phyloP scores from a whole-genome alignment of 2,888 invertebrate genomes.

The Fabriciana adippe region DNA sequence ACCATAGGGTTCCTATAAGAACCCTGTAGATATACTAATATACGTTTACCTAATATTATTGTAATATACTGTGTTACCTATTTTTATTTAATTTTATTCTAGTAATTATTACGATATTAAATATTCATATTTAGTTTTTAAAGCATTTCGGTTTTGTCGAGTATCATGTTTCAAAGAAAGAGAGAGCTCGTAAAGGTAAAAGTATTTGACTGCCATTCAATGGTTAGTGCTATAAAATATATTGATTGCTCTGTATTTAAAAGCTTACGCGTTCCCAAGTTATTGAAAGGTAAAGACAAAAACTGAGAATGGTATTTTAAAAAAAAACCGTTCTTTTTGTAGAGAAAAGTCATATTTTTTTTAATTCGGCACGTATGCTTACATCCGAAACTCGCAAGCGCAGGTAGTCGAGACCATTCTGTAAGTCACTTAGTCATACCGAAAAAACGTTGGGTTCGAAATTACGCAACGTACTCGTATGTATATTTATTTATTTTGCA shows the following conservation, averaged over 20 bases:
- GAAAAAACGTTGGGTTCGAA: conserved; percentile 10
- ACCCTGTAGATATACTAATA: no score
- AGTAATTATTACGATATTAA: no score
- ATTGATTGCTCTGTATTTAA: neutral
- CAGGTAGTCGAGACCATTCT: conserved; percentile 34
- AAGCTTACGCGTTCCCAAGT: neutral
- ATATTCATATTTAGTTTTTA: no score
- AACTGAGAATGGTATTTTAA: conserved; percentile 1
- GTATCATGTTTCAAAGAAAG: no score
- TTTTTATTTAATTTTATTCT: no score
- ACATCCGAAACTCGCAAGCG: conserved; percentile 8
- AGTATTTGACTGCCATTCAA: no score
- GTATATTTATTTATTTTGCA: neutral
- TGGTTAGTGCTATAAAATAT: no score
- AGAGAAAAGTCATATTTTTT: conserved; percentile 6
- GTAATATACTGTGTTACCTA: no score
- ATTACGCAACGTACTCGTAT: conserved; percentile 31
- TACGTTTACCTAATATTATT: no score
- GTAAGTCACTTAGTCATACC: conserved; percentile 19
- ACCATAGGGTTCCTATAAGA: no score
- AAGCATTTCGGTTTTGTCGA: no score
- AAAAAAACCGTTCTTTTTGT: conserved; percentile 1
- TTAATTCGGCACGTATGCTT: neutral
- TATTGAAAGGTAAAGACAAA: conserved; percentile 15
- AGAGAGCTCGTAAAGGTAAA: no score